Conservation (phyloP, 2,113 vertebrate species). For the Paramormyrops kingsleyae region DNA sequence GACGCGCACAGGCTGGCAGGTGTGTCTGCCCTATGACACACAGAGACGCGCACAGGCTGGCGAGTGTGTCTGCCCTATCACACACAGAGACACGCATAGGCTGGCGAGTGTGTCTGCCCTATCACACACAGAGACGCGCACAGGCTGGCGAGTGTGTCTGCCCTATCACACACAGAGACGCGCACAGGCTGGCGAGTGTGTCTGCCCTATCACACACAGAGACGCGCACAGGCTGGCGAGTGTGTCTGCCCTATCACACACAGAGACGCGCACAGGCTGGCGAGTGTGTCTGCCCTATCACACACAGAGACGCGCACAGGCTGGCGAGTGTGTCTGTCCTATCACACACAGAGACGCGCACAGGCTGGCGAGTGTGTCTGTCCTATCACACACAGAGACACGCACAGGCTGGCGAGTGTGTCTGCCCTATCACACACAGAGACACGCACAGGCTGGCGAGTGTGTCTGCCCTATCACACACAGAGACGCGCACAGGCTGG, state of each 20-base stretch:
- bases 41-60: not conserved
- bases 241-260: not conserved
- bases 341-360: not conserved
- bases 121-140: slow-evolving; percentile 27
- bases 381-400: not conserved
- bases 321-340: not conserved
- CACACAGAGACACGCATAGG: not conserved
- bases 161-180: slow-evolving; percentile 21
- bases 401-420: not conserved
- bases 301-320: not conserved
- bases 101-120: too few relatives aligned
- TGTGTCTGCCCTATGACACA: not conserved
- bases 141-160: too few relatives aligned
- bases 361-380: too few relatives aligned
- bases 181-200: not conserved
- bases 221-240: not conserved
- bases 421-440: not conserved
- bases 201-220: not conserved
- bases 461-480: not conserved
- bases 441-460: too few relatives aligned
- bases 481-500: not conserved
- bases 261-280: too few relatives aligned
- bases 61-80: too few relatives aligned
- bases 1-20: not conserved
- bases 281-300: too few relatives aligned